These are phyloP conservation scores for Isoperla grammatica DNA, from an alignment of 2,888 invertebrate species.

Conservation along the genomic window DNA sequence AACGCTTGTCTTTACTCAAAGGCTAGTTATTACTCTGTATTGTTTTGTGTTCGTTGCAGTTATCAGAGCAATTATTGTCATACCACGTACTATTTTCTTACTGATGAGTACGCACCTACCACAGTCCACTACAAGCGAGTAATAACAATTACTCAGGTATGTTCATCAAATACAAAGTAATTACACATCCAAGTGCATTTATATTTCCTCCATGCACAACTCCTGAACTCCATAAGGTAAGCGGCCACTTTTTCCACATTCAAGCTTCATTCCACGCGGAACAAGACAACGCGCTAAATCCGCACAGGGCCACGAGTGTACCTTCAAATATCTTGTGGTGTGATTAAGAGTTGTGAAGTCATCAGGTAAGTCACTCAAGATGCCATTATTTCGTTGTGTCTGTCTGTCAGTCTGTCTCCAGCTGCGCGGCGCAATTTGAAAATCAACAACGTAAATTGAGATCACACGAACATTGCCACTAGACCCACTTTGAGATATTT, in stretches of 20 bases:
- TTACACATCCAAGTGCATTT: slow-evolving; percentile 10
- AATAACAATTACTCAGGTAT: slow-evolving; percentile 6
- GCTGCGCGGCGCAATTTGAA: too few species aligned
- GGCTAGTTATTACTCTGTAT: too few species aligned
- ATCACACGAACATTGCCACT: background rate
- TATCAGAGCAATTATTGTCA: too few species aligned
- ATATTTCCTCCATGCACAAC: background rate
- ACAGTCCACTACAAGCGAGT: slow-evolving; percentile 1
- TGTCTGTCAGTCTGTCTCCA: too few species aligned
- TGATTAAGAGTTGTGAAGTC: slow-evolving; percentile 1
- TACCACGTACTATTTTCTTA: too few species aligned
- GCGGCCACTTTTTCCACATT: background rate
- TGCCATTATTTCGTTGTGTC: background rate
- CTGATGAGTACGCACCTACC: slow-evolving; percentile 13
- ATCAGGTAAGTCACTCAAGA: background rate
- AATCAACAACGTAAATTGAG: too few species aligned
- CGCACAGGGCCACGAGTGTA: background rate
- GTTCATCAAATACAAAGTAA: background rate
- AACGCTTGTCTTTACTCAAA: too few species aligned
- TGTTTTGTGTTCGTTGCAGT: too few species aligned
- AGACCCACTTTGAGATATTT: slow-evolving; percentile 1
- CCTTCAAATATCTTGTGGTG: slow-evolving; percentile 7
- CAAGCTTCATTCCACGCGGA: background rate
- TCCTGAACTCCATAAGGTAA: background rate
- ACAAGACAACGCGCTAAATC: background rate